Base-by-base conservation (phyloP, 2,797 vertebrate genomes). In the Pterois miles region DNA sequence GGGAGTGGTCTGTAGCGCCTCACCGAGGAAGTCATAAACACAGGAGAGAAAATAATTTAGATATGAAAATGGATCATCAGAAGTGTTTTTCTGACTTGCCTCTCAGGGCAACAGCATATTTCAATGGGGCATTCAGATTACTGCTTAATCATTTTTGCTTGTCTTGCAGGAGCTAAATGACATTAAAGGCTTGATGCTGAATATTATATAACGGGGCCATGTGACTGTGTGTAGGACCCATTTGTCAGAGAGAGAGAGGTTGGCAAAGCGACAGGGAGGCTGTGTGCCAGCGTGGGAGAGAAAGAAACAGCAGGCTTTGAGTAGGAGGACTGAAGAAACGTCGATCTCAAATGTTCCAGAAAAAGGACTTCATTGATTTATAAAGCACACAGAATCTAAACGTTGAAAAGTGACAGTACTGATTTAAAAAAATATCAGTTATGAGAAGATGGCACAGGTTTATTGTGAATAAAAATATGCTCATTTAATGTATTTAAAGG, bases 251-350 rank as follows among this genome's bases (percentile, higher is more conserved):
- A 75, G 40, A 74, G 36, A 63, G 56, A 77, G 27, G 20, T 76
- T 71, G 76, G 62, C 63, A 82, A 36, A 74, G 65, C 65, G 69
- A 66, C 40, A 48, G 23, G 23, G 58, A 80, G 84, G 70, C 60
- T 38, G 50, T 27, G 50, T 82, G 79, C 79, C 74, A 84, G 66
- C 57, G 57, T 71, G 46, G 23, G 69, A 79, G 36, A 77, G 69
- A 81, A 83, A 72, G 72, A 81, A 76, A 72, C 36, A 79, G 76
- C 81, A 86, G 85, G 73, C 70, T 80, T 66, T 83, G 80, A 88
- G 89, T 83, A 68, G 88, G 89, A 80, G 82, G 80, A 71, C 84
- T 65, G 71, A 84, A 68, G 34, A 86, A 72, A 82, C 33, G 33
- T 65, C 23, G 5, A 77, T 76, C 68, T 73, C 63, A 78, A 82